Percentiles rank a stretch among this genome's conserved stretches.
These are phyloP conservation scores for Microctenopoma steveboyesi DNA, from an alignment of 2,797 vertebrate genomes.

Conservation along the genomic window DNA sequence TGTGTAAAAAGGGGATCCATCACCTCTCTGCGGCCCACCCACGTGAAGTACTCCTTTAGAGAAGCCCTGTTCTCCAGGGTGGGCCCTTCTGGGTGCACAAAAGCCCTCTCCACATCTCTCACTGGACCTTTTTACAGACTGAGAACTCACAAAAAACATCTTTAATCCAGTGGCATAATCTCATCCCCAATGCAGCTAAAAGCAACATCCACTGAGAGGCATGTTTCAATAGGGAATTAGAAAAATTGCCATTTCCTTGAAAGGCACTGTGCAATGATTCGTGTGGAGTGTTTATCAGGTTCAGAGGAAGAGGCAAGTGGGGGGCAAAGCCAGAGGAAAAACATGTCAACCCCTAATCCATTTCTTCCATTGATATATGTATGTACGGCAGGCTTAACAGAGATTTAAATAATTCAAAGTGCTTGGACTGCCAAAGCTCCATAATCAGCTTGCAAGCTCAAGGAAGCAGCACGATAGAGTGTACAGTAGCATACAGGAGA, in stretches of 20 bases:
- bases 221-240: slow-evolving; percentile 45
- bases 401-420: slow-evolving; percentile 93
- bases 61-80: slow-evolving; percentile 40
- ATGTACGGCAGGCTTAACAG: slow-evolving; percentile 85
- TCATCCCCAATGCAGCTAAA: slow-evolving; percentile 59
- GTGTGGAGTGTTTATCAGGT: slow-evolving; percentile 56
- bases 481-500: slow-evolving; percentile 66
- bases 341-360: slow-evolving; percentile 79
- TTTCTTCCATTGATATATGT: slow-evolving; percentile 83
- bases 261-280: slow-evolving; percentile 51
- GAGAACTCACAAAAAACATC: slow-evolving; percentile 43
- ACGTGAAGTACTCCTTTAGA: slow-evolving; percentile 35
- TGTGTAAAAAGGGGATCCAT: slow-evolving; percentile 62
- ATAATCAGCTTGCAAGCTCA: slow-evolving; percentile 85
- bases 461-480: slow-evolving; percentile 78
- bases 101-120: slow-evolving; percentile 37
- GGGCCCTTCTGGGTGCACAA: slow-evolving; percentile 51
- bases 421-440: slow-evolving; percentile 85
- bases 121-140: slow-evolving; percentile 39
- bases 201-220: slow-evolving; percentile 44
- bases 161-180: slow-evolving; percentile 65
- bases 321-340: slow-evolving; percentile 67
- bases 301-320: slow-evolving; percentile 49
- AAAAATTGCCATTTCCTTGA: slow-evolving; percentile 65
- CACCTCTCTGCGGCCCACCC: slow-evolving; percentile 60